phyloP scores from a whole-genome alignment of 2,797 vertebrate genomes.

The Enteromius viviparus region DNA sequence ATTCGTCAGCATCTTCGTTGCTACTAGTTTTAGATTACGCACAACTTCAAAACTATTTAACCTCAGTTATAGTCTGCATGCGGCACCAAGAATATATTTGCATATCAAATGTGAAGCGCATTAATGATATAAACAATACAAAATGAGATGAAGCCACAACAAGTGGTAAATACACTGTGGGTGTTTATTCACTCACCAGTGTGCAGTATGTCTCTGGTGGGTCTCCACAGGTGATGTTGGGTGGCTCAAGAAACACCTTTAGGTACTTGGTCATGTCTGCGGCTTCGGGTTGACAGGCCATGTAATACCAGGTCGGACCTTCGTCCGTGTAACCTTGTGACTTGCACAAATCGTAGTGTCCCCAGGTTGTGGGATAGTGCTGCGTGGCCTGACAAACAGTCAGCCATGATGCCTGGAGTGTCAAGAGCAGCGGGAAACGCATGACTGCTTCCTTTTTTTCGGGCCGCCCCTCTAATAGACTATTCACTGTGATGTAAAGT shows the following conservation, averaged over 20 bases:
- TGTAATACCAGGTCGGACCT: conserved; percentile 97
- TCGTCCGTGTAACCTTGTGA: conserved; percentile 94
- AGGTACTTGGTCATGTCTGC: conserved; percentile 95
- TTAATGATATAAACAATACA: not conserved
- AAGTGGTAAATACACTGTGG: not conserved
- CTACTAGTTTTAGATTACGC: conserved; percentile 21
- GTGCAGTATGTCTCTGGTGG: conserved; percentile 96
- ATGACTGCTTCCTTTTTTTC: conserved; percentile 80
- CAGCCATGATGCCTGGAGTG: conserved; percentile 90
- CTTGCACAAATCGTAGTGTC: conserved; percentile 97
- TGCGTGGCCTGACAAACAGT: conserved; percentile 85
- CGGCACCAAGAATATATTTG: conserved; percentile 3
- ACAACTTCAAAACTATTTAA: conserved; percentile 25
- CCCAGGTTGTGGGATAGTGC: conserved; percentile 93
- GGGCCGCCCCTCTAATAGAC: conserved; percentile 41
- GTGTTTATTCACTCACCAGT: conserved; percentile 86
- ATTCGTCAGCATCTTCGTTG: conserved; percentile 1
- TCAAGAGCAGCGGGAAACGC: conserved; percentile 89
- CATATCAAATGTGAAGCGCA: conserved; percentile 19
- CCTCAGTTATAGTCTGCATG: not conserved
- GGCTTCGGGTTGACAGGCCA: conserved; percentile 97
- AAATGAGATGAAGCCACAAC: conserved; percentile 2
- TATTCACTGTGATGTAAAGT: conserved; percentile 34
- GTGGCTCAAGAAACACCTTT: conserved; percentile 92
- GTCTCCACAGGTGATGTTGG: conserved; percentile 97